Base-by-base conservation (phyloP, 2,797 vertebrate genomes). In the Crax fasciolata region DNA sequence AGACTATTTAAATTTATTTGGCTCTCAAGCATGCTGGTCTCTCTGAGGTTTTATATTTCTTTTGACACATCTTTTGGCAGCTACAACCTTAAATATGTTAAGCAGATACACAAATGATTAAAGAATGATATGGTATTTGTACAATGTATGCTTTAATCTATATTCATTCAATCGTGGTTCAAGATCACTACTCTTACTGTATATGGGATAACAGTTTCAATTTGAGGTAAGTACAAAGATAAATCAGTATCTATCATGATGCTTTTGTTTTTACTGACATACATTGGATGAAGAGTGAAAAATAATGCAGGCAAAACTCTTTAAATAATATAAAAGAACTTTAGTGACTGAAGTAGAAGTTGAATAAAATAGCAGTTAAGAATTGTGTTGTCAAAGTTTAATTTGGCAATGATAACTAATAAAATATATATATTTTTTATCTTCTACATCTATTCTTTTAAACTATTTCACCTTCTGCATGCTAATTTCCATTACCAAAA, bases 81-180 rank as follows among this genome's bases (percentile, higher is more conserved):
- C 48, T 74, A 71, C 24, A 41, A 18, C 51, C 72, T 84, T 81
- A 93, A 86, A 73, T 72, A 81, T 51, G 28, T 30, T 63, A 87
- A 89, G 54, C 67, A 90, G 78, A 87, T 41, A 78, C 32, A 84
- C 65, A 87, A 51, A 90, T 61, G 52, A 59, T 89, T 89, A 89
- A 73, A 62, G n/a, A 57, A 23, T 81, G 48, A 46, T 84, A 63
- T 87, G 77, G 62, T 63, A 76, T 71, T 91, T 72, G 10, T 73
- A 84, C 13, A 79, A 77, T 68, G 51, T 83, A 90, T 86, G 81
- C 95, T 58, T 3, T 88, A 93, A 87, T 14, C 7, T 59, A 6
- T 25, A 25, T 62, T 83, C 52, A 39, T 83, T 80, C 78, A 78
- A 74, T 51, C 78, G 25, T 32, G 4, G 14, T 75, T 91, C 11